phyloP scores from a whole-genome alignment of 2,797 vertebrate genomes.

The Vespertilio murinus region DNA sequence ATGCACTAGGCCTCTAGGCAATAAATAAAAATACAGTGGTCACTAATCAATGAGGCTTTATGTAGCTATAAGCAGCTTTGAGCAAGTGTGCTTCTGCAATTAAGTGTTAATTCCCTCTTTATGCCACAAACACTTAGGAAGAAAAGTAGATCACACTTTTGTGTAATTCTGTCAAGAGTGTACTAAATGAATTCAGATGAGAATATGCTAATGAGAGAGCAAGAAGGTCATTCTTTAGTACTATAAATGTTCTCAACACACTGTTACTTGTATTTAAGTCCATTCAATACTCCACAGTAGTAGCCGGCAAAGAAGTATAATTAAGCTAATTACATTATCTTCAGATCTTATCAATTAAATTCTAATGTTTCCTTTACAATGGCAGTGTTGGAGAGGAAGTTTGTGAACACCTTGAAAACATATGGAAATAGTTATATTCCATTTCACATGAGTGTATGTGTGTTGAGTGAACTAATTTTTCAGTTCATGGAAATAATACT shows the following conservation, averaged over 20 bases:
- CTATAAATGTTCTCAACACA: not conserved
- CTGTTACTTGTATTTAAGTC: not conserved
- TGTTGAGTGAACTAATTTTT: constrained; percentile 42
- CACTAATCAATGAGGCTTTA: not conserved
- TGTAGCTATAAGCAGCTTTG: not conserved
- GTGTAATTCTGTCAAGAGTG: not conserved
- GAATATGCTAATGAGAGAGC: not conserved
- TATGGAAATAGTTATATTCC: constrained; percentile 38
- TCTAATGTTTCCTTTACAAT: constrained; percentile 18
- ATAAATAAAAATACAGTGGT: not conserved
- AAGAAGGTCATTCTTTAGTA: not conserved
- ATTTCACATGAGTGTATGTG: constrained; percentile 17
- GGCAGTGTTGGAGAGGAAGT: not conserved
- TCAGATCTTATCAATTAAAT: constrained; percentile 43
- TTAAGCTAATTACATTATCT: constrained; percentile 49
- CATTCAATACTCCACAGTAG: not conserved
- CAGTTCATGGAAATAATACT: constrained; percentile 43
- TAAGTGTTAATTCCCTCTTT: not conserved
- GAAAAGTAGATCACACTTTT: not conserved
- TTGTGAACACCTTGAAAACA: not conserved
- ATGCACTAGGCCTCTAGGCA: not conserved
- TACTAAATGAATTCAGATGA: not conserved
- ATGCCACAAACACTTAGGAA: not conserved
- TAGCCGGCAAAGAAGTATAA: not conserved
- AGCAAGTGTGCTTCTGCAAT: not conserved